Conservation (phyloP, 2,113 vertebrate species). For the Tichodroma muraria region DNA sequence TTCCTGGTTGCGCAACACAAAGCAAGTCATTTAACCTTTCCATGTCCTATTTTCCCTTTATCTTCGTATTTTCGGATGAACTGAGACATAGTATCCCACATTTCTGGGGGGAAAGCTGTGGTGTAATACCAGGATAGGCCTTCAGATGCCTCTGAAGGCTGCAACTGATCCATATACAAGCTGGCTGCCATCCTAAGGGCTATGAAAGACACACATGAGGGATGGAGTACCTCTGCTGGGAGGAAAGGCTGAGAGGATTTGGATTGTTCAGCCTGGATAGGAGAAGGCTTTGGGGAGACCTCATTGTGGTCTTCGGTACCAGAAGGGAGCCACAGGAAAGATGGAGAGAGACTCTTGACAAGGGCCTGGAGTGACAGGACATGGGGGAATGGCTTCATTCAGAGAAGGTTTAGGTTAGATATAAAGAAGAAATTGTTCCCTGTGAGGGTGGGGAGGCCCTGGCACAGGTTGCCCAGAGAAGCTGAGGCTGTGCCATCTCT, state of each 20-base stretch:
- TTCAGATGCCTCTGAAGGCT: background rate
- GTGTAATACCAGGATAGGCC: background rate
- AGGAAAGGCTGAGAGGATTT: background rate
- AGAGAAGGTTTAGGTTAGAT: background rate
- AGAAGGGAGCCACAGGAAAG: background rate
- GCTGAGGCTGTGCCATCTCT: background rate
- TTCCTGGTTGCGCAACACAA: background rate
- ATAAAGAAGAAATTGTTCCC: background rate
- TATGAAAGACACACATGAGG: background rate
- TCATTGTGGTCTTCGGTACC: background rate
- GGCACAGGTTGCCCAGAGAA: background rate
- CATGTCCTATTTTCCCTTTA: background rate
- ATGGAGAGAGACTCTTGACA: background rate
- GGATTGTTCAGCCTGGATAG: background rate
- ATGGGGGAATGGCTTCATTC: background rate
- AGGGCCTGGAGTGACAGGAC: background rate
- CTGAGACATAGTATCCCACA: fast-evolving
- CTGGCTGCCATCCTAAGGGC: background rate
- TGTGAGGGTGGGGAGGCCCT: background rate
- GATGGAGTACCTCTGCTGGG: background rate
- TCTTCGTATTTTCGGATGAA: no score
- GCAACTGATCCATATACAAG: background rate
- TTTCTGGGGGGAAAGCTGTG: background rate
- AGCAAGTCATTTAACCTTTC: background rate
- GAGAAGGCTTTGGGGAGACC: background rate